phyloP scores from a whole-genome alignment of 2,797 vertebrate genomes.

The Silurus lanzhouensis region DNA sequence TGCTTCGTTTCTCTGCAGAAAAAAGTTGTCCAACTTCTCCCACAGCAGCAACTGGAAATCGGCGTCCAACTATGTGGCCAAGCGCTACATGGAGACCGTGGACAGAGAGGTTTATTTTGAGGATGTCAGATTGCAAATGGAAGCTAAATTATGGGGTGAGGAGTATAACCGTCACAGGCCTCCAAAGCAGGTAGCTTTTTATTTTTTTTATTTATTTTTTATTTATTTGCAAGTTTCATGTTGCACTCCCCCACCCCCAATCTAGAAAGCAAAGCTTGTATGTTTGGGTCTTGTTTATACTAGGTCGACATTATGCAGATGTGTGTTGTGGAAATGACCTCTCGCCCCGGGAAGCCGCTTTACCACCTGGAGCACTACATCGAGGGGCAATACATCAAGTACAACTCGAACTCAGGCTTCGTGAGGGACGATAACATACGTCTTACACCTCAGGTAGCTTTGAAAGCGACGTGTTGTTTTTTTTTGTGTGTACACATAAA shows the following conservation, averaged over 20 bases:
- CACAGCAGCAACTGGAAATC: slow-evolving; percentile 93
- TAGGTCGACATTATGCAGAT: slow-evolving; percentile 99
- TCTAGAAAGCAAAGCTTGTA: neutral
- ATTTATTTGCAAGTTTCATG: neutral
- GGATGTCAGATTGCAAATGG: slow-evolving; percentile 95
- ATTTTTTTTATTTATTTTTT: neutral
- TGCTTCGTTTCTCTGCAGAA: slow-evolving; percentile 71
- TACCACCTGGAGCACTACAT: slow-evolving; percentile 99
- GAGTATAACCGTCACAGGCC: slow-evolving; percentile 95
- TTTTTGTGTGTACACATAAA: no score
- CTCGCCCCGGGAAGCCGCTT: slow-evolving; percentile 82
- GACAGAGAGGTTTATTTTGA: slow-evolving; percentile 91
- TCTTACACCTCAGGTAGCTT: slow-evolving; percentile 91
- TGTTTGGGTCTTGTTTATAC: neutral
- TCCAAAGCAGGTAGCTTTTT: slow-evolving; percentile 87
- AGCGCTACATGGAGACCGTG: slow-evolving; percentile 89
- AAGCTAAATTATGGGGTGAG: slow-evolving; percentile 97
- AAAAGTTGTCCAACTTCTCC: slow-evolving; percentile 95
- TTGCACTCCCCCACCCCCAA: neutral
- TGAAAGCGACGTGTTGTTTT: neutral
- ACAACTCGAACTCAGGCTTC: slow-evolving; percentile 98
- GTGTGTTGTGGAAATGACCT: slow-evolving; percentile 89
- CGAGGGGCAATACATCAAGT: slow-evolving; percentile 98
- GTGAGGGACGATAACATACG: slow-evolving; percentile 93
- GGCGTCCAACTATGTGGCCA: slow-evolving; percentile 93